phyloP scores from a whole-genome alignment of 2,888 invertebrate genomes.

The Xestia sexstrigata region DNA sequence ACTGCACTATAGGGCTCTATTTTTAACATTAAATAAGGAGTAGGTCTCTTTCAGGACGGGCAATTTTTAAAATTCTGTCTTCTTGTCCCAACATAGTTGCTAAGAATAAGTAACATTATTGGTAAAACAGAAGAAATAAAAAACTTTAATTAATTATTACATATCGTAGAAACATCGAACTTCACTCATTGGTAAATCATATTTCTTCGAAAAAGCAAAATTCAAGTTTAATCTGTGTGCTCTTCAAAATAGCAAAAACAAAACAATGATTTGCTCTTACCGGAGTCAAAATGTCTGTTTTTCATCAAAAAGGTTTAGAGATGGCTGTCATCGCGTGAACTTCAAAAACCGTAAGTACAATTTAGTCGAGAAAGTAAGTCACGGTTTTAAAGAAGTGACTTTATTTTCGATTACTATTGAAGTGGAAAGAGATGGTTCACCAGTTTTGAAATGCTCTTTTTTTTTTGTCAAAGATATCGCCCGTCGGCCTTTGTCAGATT shows the following conservation, averaged over 20 bases:
- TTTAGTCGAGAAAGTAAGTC: slow-evolving; percentile 76
- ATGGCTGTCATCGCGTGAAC: slow-evolving; percentile 26
- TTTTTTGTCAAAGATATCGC: slow-evolving; percentile 49
- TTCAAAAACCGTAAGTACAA: slow-evolving; percentile 59
- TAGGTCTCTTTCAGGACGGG: no score
- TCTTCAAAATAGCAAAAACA: slow-evolving; percentile 27
- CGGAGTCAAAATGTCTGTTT: slow-evolving; percentile 6
- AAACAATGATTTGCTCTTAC: slow-evolving; percentile 25
- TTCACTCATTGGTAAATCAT: slow-evolving; percentile 12
- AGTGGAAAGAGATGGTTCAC: slow-evolving; percentile 82
- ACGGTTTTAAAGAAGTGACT: slow-evolving; percentile 76
- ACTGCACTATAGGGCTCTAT: no score
- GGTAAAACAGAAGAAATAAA: not conserved
- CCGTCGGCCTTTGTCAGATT: slow-evolving; percentile 53
- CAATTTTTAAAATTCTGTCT: not conserved
- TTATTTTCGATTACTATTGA: slow-evolving; percentile 74
- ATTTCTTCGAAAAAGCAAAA: slow-evolving; percentile 76
- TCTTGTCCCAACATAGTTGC: not conserved
- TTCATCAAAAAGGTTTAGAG: slow-evolving; percentile 20
- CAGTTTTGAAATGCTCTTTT: slow-evolving; percentile 61
- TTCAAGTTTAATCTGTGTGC: slow-evolving; percentile 69
- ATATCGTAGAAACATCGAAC: slow-evolving; percentile 11
- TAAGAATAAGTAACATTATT: not conserved
- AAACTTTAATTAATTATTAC: not conserved
- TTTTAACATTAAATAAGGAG: no score